Evolutionary conservation across 2,888 invertebrate genomes (phyloP).

Genomic region (Napeogenes inachia): DNA sequence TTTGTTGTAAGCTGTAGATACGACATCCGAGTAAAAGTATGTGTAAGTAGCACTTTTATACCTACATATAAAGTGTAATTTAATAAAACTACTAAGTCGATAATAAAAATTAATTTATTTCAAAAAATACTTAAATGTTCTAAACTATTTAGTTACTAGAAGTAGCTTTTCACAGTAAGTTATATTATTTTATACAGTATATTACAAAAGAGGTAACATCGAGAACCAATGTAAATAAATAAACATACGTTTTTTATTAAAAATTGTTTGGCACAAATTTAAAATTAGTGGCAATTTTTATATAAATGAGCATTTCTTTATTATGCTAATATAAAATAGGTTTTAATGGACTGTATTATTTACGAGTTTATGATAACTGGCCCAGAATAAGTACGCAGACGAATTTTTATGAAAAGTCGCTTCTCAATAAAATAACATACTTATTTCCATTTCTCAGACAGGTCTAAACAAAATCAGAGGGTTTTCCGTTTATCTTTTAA

Average conservation of each 20-base stretch:
- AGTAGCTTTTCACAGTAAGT: conserved; percentile 48
- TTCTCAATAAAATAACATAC: too few species aligned
- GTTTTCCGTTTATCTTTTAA: too few species aligned
- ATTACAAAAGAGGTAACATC: conserved; percentile 59
- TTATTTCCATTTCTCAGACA: too few species aligned
- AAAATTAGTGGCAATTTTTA: conserved; percentile 23
- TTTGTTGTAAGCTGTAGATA: too few species aligned
- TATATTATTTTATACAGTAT: conserved; percentile 55
- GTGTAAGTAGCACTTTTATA: too few species aligned
- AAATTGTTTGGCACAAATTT: conserved; percentile 61
- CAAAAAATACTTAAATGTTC: conserved; percentile 56
- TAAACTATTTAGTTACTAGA: conserved; percentile 45
- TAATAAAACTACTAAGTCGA: conserved; percentile 19
- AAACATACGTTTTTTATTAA: conserved; percentile 28
- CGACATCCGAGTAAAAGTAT: too few species aligned
- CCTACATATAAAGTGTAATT: not conserved
- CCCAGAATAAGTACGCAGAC: conserved; percentile 60
- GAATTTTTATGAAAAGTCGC: not conserved
- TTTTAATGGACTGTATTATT: conserved; percentile 31
- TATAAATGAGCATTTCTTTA: conserved; percentile 55
- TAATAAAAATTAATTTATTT: conserved; percentile 63
- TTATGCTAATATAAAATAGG: conserved; percentile 32
- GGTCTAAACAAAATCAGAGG: too few species aligned
- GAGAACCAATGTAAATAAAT: conserved; percentile 46
- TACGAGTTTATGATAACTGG: conserved; percentile 62